These are phyloP conservation scores for Scelioninae gen. 2 DNA, from an alignment of 2,888 invertebrate species.

Conservation along the genomic window DNA sequence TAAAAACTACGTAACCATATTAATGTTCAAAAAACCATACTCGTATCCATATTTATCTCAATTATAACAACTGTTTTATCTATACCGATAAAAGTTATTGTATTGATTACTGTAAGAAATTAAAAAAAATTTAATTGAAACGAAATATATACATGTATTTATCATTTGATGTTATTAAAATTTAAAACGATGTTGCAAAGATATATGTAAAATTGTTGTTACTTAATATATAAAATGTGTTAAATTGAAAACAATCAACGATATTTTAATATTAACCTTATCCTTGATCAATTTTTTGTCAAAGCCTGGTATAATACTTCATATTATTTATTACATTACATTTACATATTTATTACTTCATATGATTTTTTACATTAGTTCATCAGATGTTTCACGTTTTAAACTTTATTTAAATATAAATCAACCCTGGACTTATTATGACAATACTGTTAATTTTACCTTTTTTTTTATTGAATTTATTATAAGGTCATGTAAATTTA, in stretches of 20 bases:
- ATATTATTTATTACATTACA: too few species aligned
- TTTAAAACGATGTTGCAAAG: slow-evolving; percentile 39
- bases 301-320: too few species aligned
- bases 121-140: background rate
- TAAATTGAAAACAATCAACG: slow-evolving; percentile 10
- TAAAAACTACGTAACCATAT: slow-evolving; percentile 26
- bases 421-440: too few species aligned
- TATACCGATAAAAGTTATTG: background rate
- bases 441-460: too few species aligned
- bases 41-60: slow-evolving; percentile 1
- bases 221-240: slow-evolving; percentile 42
- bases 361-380: too few species aligned
- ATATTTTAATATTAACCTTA: background rate
- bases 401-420: too few species aligned
- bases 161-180: slow-evolving; percentile 36
- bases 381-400: too few species aligned
- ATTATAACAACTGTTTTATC: slow-evolving; percentile 16
- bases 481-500: too few species aligned
- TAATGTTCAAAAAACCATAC: background rate
- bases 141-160: slow-evolving; percentile 25
- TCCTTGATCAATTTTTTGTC: too few species aligned
- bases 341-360: too few species aligned
- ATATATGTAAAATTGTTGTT: slow-evolving; percentile 44
- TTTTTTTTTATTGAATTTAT: too few species aligned
- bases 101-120: too few species aligned